phyloP scores from a whole-genome alignment of 2,888 invertebrate genomes.

The Mesopsocus fuscifrons region DNA sequence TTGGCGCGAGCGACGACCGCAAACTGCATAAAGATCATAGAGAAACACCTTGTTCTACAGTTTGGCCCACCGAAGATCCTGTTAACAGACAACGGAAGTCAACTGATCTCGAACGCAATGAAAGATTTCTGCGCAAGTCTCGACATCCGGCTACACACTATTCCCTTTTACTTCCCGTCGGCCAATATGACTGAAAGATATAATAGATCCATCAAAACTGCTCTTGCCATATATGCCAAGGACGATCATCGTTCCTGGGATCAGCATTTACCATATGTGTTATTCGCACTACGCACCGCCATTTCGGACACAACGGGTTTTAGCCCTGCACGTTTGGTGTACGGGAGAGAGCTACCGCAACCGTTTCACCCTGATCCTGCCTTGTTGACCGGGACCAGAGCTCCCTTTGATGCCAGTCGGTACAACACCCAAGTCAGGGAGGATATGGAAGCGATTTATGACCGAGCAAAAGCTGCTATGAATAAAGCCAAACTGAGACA shows the following conservation, averaged over 20 bases:
- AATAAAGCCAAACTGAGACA: background rate
- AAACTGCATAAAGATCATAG: conserved; percentile 13
- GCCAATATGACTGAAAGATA: conserved; percentile 14
- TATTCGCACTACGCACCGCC: conserved; percentile 16
- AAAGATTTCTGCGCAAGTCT: conserved; percentile 10
- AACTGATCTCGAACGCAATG: conserved; percentile 14
- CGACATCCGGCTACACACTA: conserved; percentile 8
- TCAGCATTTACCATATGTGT: conserved; percentile 15
- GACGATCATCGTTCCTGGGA: conserved; percentile 17
- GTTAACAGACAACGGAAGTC: conserved; percentile 17
- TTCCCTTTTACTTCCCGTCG: background rate
- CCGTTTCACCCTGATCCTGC: no score
- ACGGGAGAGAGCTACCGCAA: conserved; percentile 8
- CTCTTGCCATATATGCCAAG: conserved; percentile 15
- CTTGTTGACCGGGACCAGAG: no score
- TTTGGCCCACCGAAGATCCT: conserved; percentile 16
- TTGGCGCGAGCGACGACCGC: conserved; percentile 15
- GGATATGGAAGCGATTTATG: no score
- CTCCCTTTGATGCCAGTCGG: no score
- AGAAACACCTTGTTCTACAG: conserved; percentile 14
- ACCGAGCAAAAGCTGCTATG: no score
- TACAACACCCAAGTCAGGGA: no score
- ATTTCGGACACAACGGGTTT: conserved; percentile 13
- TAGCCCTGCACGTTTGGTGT: conserved; percentile 15
- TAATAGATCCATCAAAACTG: conserved; percentile 16